Evolutionary conservation across 2,888 invertebrate genomes (phyloP), one percentile per base, ranked within the genome.

Genomic region (Drosophila imparisetae): DNA sequence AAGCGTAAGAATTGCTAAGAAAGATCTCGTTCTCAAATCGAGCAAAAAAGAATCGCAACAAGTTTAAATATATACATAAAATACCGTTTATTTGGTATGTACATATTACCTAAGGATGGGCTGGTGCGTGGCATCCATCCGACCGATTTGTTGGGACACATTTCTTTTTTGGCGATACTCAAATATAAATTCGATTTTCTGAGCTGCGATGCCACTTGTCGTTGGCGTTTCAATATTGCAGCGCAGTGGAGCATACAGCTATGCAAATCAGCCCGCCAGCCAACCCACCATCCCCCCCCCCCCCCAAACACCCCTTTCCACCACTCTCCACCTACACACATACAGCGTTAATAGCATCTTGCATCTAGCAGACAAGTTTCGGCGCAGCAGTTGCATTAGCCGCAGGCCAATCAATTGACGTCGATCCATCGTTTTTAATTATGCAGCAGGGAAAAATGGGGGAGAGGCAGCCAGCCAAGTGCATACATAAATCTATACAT

Each of bases 31-130:
- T 80, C 66, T 60, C 82, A 90, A 90, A 86, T 88, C 90, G 75
- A 60, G 86, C 86, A 73, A 75, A 80, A 77, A 73, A 88, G 79
- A 90, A 88, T 88, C 83, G 84, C 84, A 71, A 90, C 82, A 84
- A 68, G 72, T 69, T 66, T 52, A 62, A 36, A 66, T 32, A 21
- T 24, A 54, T 30, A 45, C 36, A 27, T 24, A 42, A 36, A 50
- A 34, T 58, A 8, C 21, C n/a, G n/a, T n/a, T n/a, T n/a, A n/a
- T n/a, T n/a, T n/a, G n/a, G n/a, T n/a, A 11, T 48, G 27, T 27
- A 30, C 13, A 52, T 52, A 36, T 36, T 11, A 29, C 3, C 50
- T 29, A 6, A 11, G 34, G 32, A 27, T 34, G 2, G 30, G 11
- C n/a, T 29, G n/a, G 21, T 5, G 68, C 45, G 58, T 49, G 54